Evolutionary conservation across 2,113 vertebrate genomes (phyloP).

Genomic region (Mobula birostris): DNA sequence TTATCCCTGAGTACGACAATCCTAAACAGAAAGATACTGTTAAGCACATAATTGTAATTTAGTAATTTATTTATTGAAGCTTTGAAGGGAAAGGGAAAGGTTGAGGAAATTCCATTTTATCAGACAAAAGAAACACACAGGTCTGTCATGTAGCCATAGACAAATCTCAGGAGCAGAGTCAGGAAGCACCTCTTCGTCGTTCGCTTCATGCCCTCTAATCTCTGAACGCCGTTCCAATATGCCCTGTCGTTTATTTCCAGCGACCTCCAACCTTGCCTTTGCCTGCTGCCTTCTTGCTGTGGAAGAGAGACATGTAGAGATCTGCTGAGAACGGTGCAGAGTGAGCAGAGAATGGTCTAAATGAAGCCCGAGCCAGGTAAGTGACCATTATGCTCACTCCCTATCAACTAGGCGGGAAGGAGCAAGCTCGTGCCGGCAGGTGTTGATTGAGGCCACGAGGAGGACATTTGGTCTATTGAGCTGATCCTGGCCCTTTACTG

Average conservation of each 20-base stretch:
- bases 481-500: background rate
- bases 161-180: background rate
- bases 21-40: background rate
- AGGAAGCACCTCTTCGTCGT: background rate
- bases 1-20: background rate
- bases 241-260: slow-evolving; percentile 51
- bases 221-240: background rate
- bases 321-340: background rate
- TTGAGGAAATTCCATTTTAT: slow-evolving; percentile 9
- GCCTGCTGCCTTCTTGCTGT: slow-evolving; percentile 56
- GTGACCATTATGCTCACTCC: background rate
- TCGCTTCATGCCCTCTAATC: background rate
- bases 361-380: background rate
- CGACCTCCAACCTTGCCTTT: slow-evolving; percentile 57
- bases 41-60: background rate
- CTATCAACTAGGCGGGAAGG: background rate
- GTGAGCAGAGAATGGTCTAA: no score
- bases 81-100: background rate
- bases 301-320: background rate
- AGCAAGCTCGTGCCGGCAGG: background rate
- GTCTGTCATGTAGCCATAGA: background rate
- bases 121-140: background rate
- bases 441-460: background rate
- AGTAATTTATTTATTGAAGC: background rate
- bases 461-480: background rate